These are phyloP conservation scores for Craterocephalus amniculus DNA, from an alignment of 2,797 vertebrate species.

Conservation along the genomic window DNA sequence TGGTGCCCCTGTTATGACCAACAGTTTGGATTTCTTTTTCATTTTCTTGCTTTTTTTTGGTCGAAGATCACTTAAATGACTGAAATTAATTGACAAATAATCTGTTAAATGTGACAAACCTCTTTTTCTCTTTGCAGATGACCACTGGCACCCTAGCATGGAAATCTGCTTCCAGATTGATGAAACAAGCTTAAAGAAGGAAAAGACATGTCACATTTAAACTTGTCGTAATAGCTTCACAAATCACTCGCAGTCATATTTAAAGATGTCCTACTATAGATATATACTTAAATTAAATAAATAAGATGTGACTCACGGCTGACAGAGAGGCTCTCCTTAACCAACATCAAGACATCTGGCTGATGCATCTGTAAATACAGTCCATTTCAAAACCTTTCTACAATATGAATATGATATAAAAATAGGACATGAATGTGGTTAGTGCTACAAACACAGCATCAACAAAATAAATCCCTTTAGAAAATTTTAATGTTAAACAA, in stretches of 20 bases:
- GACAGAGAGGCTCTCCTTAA: slow-evolving; percentile 89
- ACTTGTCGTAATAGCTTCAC: not conserved
- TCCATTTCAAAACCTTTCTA: slow-evolving; percentile 61
- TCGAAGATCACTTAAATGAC: not conserved
- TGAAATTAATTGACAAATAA: not conserved
- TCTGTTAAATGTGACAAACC: slow-evolving; percentile 72
- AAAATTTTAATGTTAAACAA: not conserved
- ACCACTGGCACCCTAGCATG: slow-evolving; percentile 93
- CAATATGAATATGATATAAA: slow-evolving; percentile 52
- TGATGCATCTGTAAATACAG: slow-evolving; percentile 91
- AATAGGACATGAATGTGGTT: slow-evolving; percentile 16
- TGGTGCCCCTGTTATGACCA: no score
- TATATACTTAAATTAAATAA: not conserved
- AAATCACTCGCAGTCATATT: not conserved
- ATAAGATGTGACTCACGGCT: slow-evolving; percentile 86
- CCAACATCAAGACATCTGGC: slow-evolving; percentile 92
- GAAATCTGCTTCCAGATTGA: slow-evolving; percentile 92
- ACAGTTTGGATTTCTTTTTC: not conserved
- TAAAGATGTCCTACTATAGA: not conserved
- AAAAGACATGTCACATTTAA: not conserved
- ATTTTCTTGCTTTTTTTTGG: not conserved
- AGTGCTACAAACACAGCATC: slow-evolving; percentile 18
- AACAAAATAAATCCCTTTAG: not conserved
- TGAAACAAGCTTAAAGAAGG: slow-evolving; percentile 84
- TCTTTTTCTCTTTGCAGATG: slow-evolving; percentile 92